A percentile compares a stretch with the other conserved stretches of the same genome.
Conservation (phyloP, 2,113 vertebrate species). For the Clarias batrachus region DNA sequence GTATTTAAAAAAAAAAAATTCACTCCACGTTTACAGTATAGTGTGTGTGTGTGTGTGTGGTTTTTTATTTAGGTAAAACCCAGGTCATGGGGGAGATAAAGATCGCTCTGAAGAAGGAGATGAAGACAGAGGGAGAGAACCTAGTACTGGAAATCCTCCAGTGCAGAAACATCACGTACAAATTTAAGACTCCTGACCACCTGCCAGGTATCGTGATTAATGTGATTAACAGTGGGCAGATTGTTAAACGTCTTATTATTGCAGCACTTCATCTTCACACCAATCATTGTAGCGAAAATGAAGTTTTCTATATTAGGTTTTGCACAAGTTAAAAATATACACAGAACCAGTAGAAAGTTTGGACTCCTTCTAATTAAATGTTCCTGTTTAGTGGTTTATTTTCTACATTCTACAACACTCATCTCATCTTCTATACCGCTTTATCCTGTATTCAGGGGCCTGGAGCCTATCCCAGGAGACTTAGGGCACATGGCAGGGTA, state of each 20-base stretch:
- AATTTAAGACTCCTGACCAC: slow-evolving; percentile 96
- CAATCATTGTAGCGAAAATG: not conserved
- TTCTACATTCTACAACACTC: too few relatives aligned
- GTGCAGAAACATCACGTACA: slow-evolving; percentile 98
- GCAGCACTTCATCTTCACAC: not conserved
- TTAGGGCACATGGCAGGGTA: too few relatives aligned
- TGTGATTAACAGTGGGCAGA: not conserved
- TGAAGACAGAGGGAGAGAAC: slow-evolving; percentile 96
- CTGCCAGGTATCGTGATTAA: slow-evolving; percentile 82
- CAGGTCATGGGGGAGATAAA: slow-evolving; percentile 98
- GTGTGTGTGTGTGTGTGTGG: slow-evolving; percentile 15
- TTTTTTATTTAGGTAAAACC: slow-evolving; percentile 81
- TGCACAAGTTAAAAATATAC: not conserved
- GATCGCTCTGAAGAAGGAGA: slow-evolving; percentile 95
- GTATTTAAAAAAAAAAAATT: too few relatives aligned
- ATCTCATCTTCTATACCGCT: too few relatives aligned
- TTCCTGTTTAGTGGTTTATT: too few relatives aligned
- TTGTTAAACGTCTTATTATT: not conserved
- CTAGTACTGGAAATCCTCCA: slow-evolving; percentile 96
- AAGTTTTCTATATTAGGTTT: not conserved
- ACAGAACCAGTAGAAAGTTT: too few relatives aligned
- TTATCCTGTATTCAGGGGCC: too few relatives aligned
- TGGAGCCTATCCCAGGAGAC: too few relatives aligned
- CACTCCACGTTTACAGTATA: not conserved
- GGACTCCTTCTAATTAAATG: too few relatives aligned